These are phyloP conservation scores for Oncorhynchus kisutch DNA, from an alignment of 2,113 vertebrate species.

Conservation along the genomic window DNA sequence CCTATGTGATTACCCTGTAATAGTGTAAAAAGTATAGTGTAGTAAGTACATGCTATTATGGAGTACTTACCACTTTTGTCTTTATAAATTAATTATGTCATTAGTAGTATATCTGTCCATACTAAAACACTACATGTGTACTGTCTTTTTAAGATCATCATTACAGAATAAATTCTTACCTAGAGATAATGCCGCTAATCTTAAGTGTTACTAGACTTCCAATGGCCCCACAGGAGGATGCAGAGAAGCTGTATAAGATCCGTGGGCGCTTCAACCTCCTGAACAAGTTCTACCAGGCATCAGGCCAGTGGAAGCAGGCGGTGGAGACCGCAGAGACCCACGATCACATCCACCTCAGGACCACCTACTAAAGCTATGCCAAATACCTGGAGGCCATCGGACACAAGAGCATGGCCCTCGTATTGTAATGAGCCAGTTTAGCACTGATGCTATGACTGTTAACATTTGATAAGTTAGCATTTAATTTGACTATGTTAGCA, in stretches of 20 bases:
- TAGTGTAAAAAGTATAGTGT: no score
- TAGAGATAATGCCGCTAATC: no score
- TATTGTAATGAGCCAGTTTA: slow-evolving; percentile 75
- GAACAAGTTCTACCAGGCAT: slow-evolving; percentile 90
- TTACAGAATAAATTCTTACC: no score
- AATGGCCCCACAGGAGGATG: slow-evolving; percentile 80
- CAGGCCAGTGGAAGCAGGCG: slow-evolving; percentile 87
- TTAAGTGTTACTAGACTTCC: no score
- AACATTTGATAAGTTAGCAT: no score
- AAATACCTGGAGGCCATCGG: slow-evolving; percentile 85
- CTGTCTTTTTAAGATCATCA: no score
- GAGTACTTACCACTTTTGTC: slow-evolving; percentile 2
- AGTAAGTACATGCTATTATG: no score
- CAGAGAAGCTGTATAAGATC: slow-evolving; percentile 82
- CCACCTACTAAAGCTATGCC: slow-evolving; percentile 90
- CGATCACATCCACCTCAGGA: slow-evolving; percentile 87
- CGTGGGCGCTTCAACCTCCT: slow-evolving; percentile 89
- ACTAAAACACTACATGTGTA: no score
- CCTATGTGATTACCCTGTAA: no score
- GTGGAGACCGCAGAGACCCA: slow-evolving; percentile 80
- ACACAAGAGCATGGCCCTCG: slow-evolving; percentile 74
- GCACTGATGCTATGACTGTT: no score
- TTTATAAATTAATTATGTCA: no score
- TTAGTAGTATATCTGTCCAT: no score
- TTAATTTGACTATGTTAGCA: background rate